Evolutionary conservation across 2,797 vertebrate genomes (phyloP).

Genomic region (Sylvilagus floridanus): DNA sequence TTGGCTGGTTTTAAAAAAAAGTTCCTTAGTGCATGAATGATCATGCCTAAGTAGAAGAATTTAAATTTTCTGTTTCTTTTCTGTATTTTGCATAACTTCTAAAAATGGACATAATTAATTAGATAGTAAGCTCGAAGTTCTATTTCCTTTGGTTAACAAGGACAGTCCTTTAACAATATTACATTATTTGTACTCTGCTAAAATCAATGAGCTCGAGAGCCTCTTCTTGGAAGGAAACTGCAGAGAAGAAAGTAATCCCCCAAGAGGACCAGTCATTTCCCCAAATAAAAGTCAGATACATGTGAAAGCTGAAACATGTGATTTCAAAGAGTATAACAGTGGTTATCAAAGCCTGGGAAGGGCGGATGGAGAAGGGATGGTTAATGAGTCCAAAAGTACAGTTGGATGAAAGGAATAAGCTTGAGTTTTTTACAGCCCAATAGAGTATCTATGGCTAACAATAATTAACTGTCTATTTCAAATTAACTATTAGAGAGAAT

Average conservation of each 20-base stretch:
- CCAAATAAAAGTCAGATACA: no score
- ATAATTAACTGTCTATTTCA: no score
- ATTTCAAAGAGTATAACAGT: no score
- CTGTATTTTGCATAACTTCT: neutral
- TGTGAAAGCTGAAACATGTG: no score
- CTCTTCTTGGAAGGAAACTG: neutral
- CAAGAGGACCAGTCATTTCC: neutral
- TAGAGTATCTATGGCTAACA: no score
- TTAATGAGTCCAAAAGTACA: no score
- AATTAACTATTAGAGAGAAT: no score
- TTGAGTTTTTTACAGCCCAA: no score
- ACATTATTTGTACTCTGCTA: neutral
- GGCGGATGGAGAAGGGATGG: neutral
- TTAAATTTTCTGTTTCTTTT: conserved; percentile 10
- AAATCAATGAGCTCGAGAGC: conserved; percentile 36
- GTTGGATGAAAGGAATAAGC: no score
- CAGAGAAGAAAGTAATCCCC: conserved; percentile 12
- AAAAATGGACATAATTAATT: neutral
- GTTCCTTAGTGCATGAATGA: neutral
- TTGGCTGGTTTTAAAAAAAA: neutral
- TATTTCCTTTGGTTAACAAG: neutral
- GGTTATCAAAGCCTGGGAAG: no score
- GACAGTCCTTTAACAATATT: neutral
- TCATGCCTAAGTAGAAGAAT: neutral
- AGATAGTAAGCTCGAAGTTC: neutral